Percentiles rank a stretch among this genome's conserved stretches.
phyloP scores from a whole-genome alignment of 2,888 invertebrate genomes.

The Dynastes maya region DNA sequence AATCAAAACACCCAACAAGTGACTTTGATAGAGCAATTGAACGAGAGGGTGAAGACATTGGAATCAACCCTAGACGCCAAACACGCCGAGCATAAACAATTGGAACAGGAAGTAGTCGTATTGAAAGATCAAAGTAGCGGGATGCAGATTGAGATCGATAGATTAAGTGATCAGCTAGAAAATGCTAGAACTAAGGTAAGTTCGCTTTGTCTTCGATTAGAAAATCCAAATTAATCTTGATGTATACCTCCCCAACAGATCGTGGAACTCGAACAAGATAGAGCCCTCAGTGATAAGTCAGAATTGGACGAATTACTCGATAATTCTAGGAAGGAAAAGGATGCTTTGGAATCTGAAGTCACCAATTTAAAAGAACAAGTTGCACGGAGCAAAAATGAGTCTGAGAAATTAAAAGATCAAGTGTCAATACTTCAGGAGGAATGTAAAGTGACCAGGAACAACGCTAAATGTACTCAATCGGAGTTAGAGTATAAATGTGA shows the following conservation, averaged over 20 bases:
- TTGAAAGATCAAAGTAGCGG: constrained; percentile 84
- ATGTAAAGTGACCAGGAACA: constrained; percentile 85
- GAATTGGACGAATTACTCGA: constrained; percentile 82
- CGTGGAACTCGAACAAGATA: constrained; percentile 79
- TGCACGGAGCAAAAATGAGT: constrained; percentile 80
- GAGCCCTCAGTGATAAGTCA: constrained; percentile 79
- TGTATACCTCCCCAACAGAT: constrained; percentile 68
- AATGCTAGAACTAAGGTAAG: constrained; percentile 86
- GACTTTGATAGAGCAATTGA: constrained; percentile 72
- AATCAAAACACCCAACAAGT: constrained; percentile 75
- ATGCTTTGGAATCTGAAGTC: constrained; percentile 79
- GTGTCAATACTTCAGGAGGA: constrained; percentile 81
- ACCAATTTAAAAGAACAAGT: constrained; percentile 80
- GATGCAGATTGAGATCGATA: constrained; percentile 85
- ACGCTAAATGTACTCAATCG: constrained; percentile 88
- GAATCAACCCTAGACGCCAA: constrained; percentile 84
- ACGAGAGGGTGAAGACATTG: constrained; percentile 80
- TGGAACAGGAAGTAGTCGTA: constrained; percentile 81
- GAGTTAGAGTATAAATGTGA: constrained; percentile 88
- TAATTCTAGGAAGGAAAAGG: constrained; percentile 81
- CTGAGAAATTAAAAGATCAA: constrained; percentile 78
- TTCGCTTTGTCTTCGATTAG: constrained; percentile 14
- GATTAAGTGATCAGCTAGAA: constrained; percentile 84
- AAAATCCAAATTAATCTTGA: too few species aligned
- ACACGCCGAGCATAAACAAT: constrained; percentile 81